phyloP scores from a whole-genome alignment of 2,797 vertebrate genomes.

The Sebastes steindachneri region DNA sequence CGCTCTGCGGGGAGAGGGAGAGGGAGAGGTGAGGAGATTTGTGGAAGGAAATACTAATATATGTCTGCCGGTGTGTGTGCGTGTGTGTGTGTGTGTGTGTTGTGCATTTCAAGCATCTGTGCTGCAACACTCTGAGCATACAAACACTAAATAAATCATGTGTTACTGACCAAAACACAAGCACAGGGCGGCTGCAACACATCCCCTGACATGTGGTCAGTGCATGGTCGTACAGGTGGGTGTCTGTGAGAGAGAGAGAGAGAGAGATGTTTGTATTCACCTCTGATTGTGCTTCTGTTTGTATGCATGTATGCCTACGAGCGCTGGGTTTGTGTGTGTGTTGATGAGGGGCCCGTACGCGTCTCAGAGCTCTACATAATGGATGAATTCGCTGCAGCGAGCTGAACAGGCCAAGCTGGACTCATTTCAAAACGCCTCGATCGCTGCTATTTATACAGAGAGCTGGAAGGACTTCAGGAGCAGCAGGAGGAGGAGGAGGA shows the following conservation, averaged over 20 bases:
- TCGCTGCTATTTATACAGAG: constrained; percentile 70
- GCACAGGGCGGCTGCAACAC: not conserved
- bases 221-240: not conserved
- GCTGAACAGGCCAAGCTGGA: constrained; percentile 61
- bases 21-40: not conserved
- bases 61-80: not conserved
- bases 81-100: not conserved
- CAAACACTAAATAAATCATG: constrained; percentile 39
- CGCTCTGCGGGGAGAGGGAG: not conserved
- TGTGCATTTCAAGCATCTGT: not conserved
- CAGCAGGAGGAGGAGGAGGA: constrained; percentile 6
- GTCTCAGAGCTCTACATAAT: constrained; percentile 60
- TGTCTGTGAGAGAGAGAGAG: not conserved
- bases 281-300: not conserved
- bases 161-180: not conserved
- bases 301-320: not conserved
- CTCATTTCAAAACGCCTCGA: constrained; percentile 68
- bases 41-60: not conserved
- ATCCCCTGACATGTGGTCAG: not conserved
- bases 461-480: constrained; percentile 55
- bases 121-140: not conserved
- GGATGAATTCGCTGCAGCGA: constrained; percentile 61
- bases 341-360: not conserved
- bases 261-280: not conserved
- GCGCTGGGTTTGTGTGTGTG: not conserved